phyloP scores from a whole-genome alignment of 1,140 invertebrate genomes.

The Drosophila seguyi region DNA sequence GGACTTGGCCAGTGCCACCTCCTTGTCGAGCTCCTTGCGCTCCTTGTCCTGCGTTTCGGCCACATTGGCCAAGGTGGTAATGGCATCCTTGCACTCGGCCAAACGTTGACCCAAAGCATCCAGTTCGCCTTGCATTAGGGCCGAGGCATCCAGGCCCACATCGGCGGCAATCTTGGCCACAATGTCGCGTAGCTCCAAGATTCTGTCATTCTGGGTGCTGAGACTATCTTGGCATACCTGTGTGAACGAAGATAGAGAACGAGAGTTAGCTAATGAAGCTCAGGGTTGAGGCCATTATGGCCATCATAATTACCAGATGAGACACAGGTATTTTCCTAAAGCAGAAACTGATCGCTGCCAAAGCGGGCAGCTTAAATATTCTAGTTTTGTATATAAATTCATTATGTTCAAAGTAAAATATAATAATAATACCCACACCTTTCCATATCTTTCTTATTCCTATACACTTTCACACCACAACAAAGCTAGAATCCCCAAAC shows the following conservation, averaged over 20 bases:
- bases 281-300: conserved; percentile 21
- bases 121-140: conserved; percentile 90
- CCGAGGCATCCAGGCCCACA: conserved; percentile 89
- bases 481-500: conserved; percentile 7
- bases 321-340: conserved; percentile 1
- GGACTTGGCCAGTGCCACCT: conserved; percentile 87
- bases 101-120: conserved; percentile 91
- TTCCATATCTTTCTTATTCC: neutral
- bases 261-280: conserved; percentile 35
- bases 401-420: too few relatives aligned
- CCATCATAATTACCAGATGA: conserved; percentile 26
- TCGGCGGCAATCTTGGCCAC: conserved; percentile 91
- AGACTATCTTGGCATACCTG: conserved; percentile 92
- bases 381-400: too few relatives aligned
- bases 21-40: conserved; percentile 86
- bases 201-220: conserved; percentile 88
- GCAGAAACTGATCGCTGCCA: neutral
- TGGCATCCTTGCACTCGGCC: conserved; percentile 90
- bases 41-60: conserved; percentile 88
- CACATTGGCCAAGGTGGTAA: conserved; percentile 90
- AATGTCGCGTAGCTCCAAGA: conserved; percentile 90
- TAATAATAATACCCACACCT: neutral
- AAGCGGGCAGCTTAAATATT: neutral
- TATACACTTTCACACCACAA: neutral
- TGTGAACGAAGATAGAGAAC: conserved; percentile 11